Evolutionary conservation across 2,113 vertebrate species (phyloP).

Genomic region (Talpa occidentalis): DNA sequence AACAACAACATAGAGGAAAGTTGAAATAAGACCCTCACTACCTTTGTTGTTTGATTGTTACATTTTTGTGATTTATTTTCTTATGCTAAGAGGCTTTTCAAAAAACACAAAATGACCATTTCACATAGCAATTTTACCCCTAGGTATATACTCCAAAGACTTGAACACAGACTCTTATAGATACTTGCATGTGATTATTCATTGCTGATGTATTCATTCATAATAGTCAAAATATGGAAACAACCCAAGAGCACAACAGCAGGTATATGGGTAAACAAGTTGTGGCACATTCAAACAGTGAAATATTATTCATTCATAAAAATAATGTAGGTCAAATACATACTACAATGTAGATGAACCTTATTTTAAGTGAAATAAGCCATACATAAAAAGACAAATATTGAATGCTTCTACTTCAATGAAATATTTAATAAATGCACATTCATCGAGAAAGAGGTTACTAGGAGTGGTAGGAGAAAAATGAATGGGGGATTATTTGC

Average conservation of each 20-base stretch:
- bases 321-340: neutral
- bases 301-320: neutral
- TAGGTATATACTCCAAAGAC: no score
- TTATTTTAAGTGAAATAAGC: neutral
- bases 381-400: neutral
- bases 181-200: neutral
- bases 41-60: neutral
- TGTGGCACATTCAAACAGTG: neutral
- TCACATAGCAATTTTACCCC: no score
- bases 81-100: no score
- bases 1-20: neutral
- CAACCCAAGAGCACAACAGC: rapidly evolving
- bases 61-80: neutral
- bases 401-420: neutral
- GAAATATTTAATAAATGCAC: neutral
- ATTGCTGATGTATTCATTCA: rapidly evolving
- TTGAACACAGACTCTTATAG: neutral
- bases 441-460: neutral
- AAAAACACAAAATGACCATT: neutral
- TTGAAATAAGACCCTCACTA: neutral
- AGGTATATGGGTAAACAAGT: neutral
- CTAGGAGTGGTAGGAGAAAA: neutral
- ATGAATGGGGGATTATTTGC: neutral
- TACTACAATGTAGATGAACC: neutral
- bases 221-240: neutral